Evolutionary conservation across 2,888 invertebrate species (phyloP).

Genomic region (Gymnocheta viridis): DNA sequence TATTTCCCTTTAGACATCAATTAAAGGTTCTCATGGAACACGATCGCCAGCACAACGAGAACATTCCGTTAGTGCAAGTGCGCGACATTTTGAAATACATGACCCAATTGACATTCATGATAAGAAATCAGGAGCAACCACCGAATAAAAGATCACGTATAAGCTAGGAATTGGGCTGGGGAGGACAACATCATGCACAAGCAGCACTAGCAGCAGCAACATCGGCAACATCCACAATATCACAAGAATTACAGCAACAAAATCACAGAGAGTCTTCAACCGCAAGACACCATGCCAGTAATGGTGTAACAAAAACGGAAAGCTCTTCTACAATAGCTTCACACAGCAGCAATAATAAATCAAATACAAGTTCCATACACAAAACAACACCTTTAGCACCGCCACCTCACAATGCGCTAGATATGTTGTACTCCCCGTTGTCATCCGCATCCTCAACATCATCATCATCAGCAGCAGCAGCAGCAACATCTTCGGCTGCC

Average conservation of each 20-base stretch:
- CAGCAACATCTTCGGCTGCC: constrained; percentile 69
- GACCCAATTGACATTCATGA: constrained; percentile 94
- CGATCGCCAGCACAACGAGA: constrained; percentile 89
- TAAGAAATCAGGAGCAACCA: constrained; percentile 83
- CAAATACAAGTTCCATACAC: constrained; percentile 44
- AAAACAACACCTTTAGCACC: constrained; percentile 72
- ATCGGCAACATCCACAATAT: constrained; percentile 70
- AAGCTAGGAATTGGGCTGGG: constrained; percentile 83
- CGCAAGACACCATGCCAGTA: constrained; percentile 26
- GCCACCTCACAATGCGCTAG: constrained; percentile 75
- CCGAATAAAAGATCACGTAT: constrained; percentile 81
- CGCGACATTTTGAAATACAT: constrained; percentile 92
- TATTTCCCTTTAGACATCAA: constrained; percentile 84
- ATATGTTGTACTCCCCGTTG: constrained; percentile 81
- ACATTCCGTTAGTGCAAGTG: constrained; percentile 90
- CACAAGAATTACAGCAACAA: constrained; percentile 65
- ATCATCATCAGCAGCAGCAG: constrained; percentile 70
- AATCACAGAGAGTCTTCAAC: constrained; percentile 57
- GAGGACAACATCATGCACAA: constrained; percentile 81
- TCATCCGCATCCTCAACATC: constrained; percentile 57
- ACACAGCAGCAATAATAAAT: constrained; percentile 60
- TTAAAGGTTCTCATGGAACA: constrained; percentile 89
- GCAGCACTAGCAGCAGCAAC: constrained; percentile 73
- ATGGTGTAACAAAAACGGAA: constrained; percentile 47
- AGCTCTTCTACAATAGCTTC: constrained; percentile 22